phyloP scores from a whole-genome alignment of 2,113 vertebrate genomes.

The Entosphenus tridentatus region DNA sequence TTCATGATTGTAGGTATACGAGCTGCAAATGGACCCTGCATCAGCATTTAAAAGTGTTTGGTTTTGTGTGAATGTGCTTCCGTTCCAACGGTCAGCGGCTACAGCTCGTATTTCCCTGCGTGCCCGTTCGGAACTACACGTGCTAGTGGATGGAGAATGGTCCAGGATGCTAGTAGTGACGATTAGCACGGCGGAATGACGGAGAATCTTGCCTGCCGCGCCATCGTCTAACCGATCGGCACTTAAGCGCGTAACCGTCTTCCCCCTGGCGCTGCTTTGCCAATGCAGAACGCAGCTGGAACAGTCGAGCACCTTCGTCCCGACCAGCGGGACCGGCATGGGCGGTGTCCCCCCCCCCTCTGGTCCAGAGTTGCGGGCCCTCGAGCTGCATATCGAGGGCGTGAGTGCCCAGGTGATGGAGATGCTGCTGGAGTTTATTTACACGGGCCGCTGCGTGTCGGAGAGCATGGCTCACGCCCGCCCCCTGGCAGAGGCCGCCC shows the following conservation, averaged over 20 bases:
- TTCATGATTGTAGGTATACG: too few relatives aligned
- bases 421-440: constrained; percentile 88
- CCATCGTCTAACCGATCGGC: neutral
- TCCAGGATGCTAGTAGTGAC: too few relatives aligned
- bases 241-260: neutral
- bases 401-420: constrained; percentile 73
- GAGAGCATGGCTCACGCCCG: constrained; percentile 90
- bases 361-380: constrained; percentile 13
- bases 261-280: neutral
- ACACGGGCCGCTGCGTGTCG: constrained; percentile 45
- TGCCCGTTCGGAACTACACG: too few relatives aligned
- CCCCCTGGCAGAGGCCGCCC: constrained; percentile 85
- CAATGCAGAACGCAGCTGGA: neutral
- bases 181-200: too few relatives aligned
- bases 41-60: too few relatives aligned
- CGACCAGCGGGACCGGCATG: neutral
- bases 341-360: neutral
- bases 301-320: neutral
- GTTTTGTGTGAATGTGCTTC: too few relatives aligned
- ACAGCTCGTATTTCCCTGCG: too few relatives aligned
- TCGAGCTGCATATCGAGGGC: constrained; percentile 81
- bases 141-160: too few relatives aligned
- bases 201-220: neutral
- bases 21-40: too few relatives aligned
- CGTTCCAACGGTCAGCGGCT: too few relatives aligned